Conservation (phyloP, 1,140 invertebrate genomes). For the Saccostrea glomerata region DNA sequence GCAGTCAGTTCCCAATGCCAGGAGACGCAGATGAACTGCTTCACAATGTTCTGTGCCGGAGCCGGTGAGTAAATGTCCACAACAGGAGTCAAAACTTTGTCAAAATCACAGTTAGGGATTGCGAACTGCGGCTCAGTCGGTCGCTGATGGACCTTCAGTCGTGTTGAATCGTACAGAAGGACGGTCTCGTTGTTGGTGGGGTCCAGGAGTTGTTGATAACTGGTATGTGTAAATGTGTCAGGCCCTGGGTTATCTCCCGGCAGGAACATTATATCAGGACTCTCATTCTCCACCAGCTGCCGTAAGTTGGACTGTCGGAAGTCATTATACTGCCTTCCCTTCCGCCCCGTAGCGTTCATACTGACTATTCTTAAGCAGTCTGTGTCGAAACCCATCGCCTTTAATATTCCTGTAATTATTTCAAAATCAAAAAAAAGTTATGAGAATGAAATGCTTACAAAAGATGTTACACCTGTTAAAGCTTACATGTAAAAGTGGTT, state of each 20-base stretch:
- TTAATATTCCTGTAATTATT: neutral
- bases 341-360: slow-evolving; percentile 45
- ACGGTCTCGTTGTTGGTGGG: slow-evolving; percentile 41
- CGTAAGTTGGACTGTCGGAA: slow-evolving; percentile 4
- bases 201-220: slow-evolving; percentile 22
- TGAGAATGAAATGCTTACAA: too few species aligned
- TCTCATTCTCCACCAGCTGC: slow-evolving; percentile 35
- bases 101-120: neutral
- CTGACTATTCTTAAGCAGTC: slow-evolving; percentile 44
- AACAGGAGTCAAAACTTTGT: neutral
- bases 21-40: slow-evolving; percentile 42
- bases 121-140: neutral
- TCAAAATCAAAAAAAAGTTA: neutral
- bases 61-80: slow-evolving; percentile 32
- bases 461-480: too few species aligned
- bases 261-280: slow-evolving; percentile 45
- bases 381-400: slow-evolving; percentile 44
- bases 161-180: slow-evolving; percentile 43
- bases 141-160: neutral
- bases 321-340: slow-evolving; percentile 37
- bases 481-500: neutral
- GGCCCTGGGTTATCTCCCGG: slow-evolving; percentile 39
- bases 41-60: slow-evolving; percentile 39
- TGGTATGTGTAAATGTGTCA: neutral
- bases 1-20: slow-evolving; percentile 48